Conservation (phyloP, 2,888 invertebrate species). For the Polydrusus tereticollis region DNA sequence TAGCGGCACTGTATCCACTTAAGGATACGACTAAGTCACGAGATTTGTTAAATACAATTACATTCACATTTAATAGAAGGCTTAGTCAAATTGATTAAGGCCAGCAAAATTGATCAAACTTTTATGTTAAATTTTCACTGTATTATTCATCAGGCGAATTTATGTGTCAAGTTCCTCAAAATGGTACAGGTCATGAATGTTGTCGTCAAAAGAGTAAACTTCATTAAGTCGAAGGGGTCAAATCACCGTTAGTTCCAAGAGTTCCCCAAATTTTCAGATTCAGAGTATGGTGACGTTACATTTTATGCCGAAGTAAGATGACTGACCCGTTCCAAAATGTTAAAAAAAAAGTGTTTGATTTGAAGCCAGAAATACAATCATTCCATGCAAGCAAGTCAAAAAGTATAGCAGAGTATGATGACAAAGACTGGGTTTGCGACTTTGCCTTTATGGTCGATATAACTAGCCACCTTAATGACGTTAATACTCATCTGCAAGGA, state of each 20-base stretch:
- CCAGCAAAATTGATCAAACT: slow-evolving; percentile 27
- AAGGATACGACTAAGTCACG: slow-evolving; percentile 36
- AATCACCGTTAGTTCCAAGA: slow-evolving; percentile 49
- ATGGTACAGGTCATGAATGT: slow-evolving; percentile 45
- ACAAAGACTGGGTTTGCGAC: too few species aligned
- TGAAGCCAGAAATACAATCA: too few species aligned
- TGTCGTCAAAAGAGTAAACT: slow-evolving; percentile 47
- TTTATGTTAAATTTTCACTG: slow-evolving; percentile 39
- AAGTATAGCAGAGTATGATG: slow-evolving; percentile 1
- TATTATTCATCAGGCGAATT: slow-evolving; percentile 49
- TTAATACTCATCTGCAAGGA: slow-evolving; percentile 26
- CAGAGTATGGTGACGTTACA: slow-evolving; percentile 49
- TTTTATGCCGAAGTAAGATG: slow-evolving; percentile 49
- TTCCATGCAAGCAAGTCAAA: slow-evolving; percentile 17
- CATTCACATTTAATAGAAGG: slow-evolving; percentile 31
- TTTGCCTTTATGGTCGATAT: slow-evolving; percentile 29
- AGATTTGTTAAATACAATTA: slow-evolving; percentile 35
- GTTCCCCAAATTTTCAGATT: slow-evolving; percentile 45
- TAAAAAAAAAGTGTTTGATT: slow-evolving; percentile 48
- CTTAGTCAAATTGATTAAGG: slow-evolving; percentile 31
- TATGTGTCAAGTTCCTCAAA: slow-evolving; percentile 43
- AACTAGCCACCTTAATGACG: slow-evolving; percentile 27
- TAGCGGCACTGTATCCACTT: too few species aligned
- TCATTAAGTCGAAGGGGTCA: slow-evolving; percentile 46
- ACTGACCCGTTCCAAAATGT: slow-evolving; percentile 47